Evolutionary conservation across 2,797 vertebrate genomes (phyloP).

Genomic region (Carcharodon carcharias): DNA sequence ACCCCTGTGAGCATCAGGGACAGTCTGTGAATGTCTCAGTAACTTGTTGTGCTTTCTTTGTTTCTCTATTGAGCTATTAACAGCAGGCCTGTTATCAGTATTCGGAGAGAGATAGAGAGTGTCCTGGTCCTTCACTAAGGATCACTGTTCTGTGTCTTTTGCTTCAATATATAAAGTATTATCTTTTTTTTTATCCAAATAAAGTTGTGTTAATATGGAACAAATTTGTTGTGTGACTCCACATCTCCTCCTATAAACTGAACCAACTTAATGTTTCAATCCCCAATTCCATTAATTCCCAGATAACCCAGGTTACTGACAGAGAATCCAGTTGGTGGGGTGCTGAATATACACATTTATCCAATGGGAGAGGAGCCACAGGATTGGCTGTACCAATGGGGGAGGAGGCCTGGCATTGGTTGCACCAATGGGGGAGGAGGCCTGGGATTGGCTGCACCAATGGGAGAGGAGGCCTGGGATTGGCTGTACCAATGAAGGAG

Average conservation of each 20-base stretch:
- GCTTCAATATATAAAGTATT: constrained; percentile 22
- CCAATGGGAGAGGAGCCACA: too few relatives aligned
- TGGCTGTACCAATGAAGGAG: too few relatives aligned
- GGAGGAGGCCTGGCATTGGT: too few relatives aligned
- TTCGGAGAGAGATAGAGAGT: not conserved
- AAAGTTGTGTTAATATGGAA: not conserved
- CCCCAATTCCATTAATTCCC: too few relatives aligned
- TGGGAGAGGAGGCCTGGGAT: too few relatives aligned
- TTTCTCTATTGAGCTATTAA: not conserved
- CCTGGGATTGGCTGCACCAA: too few relatives aligned
- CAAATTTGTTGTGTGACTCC: not conserved
- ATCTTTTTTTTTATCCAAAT: constrained; percentile 26
- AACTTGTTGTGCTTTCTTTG: not conserved
- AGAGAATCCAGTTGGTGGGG: too few relatives aligned
- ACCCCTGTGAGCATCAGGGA: not conserved
- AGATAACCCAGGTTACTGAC: too few relatives aligned
- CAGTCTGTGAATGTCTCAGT: not conserved
- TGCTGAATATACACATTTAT: too few relatives aligned
- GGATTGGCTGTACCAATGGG: too few relatives aligned
- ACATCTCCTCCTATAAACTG: not conserved
- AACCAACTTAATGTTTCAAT: not conserved
- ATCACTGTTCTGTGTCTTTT: not conserved
- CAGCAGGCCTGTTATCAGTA: constrained; percentile 7
- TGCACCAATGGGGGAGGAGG: too few relatives aligned
- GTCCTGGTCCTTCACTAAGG: too few relatives aligned